Evolutionary conservation across 2,797 vertebrate species (phyloP).

Genomic region (Mormyrops boulengeri): DNA sequence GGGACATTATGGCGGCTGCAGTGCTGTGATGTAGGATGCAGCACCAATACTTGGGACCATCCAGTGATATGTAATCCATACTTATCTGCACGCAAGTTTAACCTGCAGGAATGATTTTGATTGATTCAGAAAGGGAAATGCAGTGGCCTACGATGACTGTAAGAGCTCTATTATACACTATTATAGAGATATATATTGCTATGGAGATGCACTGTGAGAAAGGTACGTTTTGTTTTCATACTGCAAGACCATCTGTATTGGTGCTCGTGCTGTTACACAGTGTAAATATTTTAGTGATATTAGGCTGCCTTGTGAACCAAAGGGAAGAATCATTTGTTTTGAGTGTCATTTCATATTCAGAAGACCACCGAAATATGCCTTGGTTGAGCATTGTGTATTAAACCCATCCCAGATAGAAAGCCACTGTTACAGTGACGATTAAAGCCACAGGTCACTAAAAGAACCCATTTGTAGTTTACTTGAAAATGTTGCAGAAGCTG

Average conservation of each 20-base stretch:
- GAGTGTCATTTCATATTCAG: background rate
- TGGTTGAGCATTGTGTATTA: background rate
- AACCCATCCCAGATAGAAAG: background rate
- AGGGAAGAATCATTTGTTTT: background rate
- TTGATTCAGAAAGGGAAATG: background rate
- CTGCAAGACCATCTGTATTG: background rate
- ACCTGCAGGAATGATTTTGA: background rate
- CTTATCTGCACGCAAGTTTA: background rate
- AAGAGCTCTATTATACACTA: background rate
- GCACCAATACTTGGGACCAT: background rate
- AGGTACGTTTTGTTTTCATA: background rate
- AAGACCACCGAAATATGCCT: background rate
- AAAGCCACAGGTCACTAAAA: background rate
- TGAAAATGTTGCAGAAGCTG: background rate
- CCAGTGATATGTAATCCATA: background rate
- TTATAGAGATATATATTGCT: background rate
- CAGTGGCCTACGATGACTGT: background rate
- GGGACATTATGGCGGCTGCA: background rate
- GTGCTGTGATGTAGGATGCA: background rate
- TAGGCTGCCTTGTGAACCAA: background rate
- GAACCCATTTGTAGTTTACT: background rate
- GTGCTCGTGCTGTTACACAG: background rate
- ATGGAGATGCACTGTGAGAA: background rate
- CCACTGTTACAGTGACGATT: background rate
- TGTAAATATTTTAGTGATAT: background rate